Base-by-base conservation (phyloP, 2,797 vertebrate genomes). In the Acipenser oxyrinchus region DNA sequence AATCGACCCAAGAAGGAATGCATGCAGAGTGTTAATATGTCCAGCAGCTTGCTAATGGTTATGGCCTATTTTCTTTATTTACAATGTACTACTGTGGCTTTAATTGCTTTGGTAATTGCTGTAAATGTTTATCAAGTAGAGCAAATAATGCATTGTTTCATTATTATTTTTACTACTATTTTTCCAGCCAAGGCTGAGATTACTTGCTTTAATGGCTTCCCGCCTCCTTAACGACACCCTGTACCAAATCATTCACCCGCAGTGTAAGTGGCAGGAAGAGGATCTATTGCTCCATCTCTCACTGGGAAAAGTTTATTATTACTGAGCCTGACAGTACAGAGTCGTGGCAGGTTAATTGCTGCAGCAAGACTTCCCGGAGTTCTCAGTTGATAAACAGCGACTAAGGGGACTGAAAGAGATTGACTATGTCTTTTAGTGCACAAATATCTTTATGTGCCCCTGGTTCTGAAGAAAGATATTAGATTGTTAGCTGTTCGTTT, bases 281-380 rank as follows among this genome's bases (percentile, higher is more conserved):
- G 75, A 83, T 86, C 83, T 88, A 84, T 81, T 80, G 78, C 82
- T 80, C 72, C 79, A 0, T 80, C 71, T 87, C 74, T 84, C 80
- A 79, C 72, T 71, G 74, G 74, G 76, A 71, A 76, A 74, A 81
- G 81, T 83, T 84, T 86, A 84, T 88, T 87, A 86, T 83, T 84
- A 79, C 69, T 62, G 72, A 83, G 71, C 75, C 75, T 86, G 84
- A 85, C 85, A 87, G 83, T 72, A 79, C 81, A 86, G 77, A 79
- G 76, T 78, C 76, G 77, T 83, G 79, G 86, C 82, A 87, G 84
- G 87, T 87, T 90, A 90, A 91, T 89, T 88, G 87, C 82, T 85
- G 74, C 74, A 80, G 80, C 78, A 85, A 78, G 78, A 80, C 79
- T 84, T 78, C 78, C 82, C 84, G 79, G 81, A 83, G 77, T 85